Percentiles rank a stretch among this genome's conserved stretches.
Evolutionary conservation across 2,797 vertebrate genomes (phyloP).

Genomic region (Siniperca undulata): DNA sequence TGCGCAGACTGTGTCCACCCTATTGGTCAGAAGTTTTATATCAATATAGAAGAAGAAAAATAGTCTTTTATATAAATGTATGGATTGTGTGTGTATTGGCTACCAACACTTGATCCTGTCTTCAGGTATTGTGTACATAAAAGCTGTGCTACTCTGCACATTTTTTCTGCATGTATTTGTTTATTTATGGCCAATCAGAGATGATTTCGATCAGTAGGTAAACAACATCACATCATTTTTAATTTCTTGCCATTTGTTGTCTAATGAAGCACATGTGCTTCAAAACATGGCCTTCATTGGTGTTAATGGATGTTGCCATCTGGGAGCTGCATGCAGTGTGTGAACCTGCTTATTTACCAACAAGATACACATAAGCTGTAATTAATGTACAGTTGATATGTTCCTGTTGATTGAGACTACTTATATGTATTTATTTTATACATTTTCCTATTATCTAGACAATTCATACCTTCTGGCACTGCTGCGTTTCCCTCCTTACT

Average conservation of each 20-base stretch:
- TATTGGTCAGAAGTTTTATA: too few species aligned
- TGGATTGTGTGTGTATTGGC: too few species aligned
- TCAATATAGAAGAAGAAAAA: too few species aligned
- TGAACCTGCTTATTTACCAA: not conserved
- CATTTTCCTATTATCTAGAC: too few species aligned
- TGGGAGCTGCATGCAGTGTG: not conserved
- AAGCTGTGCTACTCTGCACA: not conserved
- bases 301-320: not conserved
- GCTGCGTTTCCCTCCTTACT: not conserved
- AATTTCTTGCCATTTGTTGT: not conserved
- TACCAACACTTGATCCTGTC: not conserved
- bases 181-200: too few species aligned
- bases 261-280: not conserved
- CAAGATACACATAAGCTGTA: not conserved
- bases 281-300: not conserved
- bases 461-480: not conserved
- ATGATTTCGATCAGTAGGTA: not conserved
- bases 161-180: not conserved
- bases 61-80: too few species aligned
- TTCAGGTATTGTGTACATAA: not conserved
- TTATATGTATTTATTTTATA: not conserved
- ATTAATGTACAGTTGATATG: not conserved
- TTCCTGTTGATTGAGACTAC: not conserved
- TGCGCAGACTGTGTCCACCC: too few species aligned
- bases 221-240: not conserved